Evolutionary conservation across 2,888 invertebrate genomes (phyloP), one percentile per base, ranked within the genome.

Genomic region (Tenthredo amoena): DNA sequence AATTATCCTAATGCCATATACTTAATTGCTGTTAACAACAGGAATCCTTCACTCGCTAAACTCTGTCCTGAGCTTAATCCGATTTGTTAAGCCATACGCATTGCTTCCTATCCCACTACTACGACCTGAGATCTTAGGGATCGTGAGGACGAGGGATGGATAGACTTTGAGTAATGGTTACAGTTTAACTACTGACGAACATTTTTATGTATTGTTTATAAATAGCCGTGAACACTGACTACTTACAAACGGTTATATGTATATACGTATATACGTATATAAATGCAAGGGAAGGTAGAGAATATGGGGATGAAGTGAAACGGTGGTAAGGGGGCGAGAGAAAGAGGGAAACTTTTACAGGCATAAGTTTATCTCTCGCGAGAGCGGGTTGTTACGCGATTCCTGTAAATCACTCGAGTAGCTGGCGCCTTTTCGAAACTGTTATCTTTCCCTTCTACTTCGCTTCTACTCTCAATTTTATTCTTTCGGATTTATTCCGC

Each of bases 351-450:
- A 58, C 26, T 81, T 81, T 81, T 21, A 40, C 26, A 62, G 62
- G 81, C 40, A 81, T 81, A 81, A 81, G 81, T 81, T 81, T 81
- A 81, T 81, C 81, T 65, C 62, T 58, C 12, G 21, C 34, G 62
- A 74, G n/a, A 77, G 72, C 55, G 43, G 9, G 83, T 83, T 83
- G 68, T 83, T 83, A 83, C 83, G 43, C 83, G 83, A 65, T 83
- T 83, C 65, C 47, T 83, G 26, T 83, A 83, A 83, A 83, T 83
- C 83, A 83, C 83, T 83, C 83, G 4, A 26, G 43, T 40, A 37
- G 58, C 81, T 68, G 65, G 68, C 68, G 47, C 50, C 68, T 71
- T 83, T 83, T 71, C 71, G 83, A 71, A 83, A 83, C 68, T 47
- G 68, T 83, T 83, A 83, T 83, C 83, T 83, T 47, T 83, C 31